A percentile compares a stretch with the other conserved stretches of the same genome.
Conservation (phyloP, 1,140 invertebrate genomes). For the Ostrea edulis region DNA sequence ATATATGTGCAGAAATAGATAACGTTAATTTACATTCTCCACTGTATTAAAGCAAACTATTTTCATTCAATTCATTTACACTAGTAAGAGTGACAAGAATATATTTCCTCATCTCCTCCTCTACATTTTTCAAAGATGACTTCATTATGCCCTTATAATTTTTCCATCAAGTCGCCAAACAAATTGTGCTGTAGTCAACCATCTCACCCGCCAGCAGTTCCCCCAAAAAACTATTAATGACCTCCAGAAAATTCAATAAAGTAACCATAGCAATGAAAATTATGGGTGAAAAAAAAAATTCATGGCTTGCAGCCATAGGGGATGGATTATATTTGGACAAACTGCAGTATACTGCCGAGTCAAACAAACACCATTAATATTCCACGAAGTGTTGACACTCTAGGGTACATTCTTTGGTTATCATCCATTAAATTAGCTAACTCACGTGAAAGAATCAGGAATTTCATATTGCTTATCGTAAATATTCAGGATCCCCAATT, state of each 20-base stretch:
- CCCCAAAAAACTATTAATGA: conserved; percentile 34
- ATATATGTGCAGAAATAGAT: too few relatives aligned
- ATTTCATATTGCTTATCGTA: not conserved
- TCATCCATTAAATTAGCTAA: not conserved
- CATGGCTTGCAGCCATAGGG: conserved; percentile 8
- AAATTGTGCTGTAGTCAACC: not conserved
- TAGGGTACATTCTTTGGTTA: not conserved
- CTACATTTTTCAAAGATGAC: not conserved
- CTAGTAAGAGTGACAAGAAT: not conserved
- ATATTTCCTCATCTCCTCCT: not conserved
- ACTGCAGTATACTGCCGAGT: not conserved
- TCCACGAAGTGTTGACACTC: not conserved
- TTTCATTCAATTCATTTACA: not conserved
- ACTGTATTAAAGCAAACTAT: not conserved
- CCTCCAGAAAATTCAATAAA: conserved; percentile 32
- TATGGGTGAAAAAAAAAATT: conserved; percentile 26
- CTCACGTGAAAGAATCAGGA: not conserved
- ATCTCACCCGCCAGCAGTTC: conserved; percentile 12
- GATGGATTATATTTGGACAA: conserved; percentile 35
- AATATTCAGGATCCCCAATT: not conserved
- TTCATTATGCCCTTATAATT: not conserved
- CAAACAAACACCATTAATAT: not conserved
- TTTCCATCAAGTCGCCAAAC: conserved; percentile 10
- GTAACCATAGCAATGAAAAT: conserved; percentile 36
- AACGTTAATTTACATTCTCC: not conserved